phyloP scores from a whole-genome alignment of 2,797 vertebrate species.

The Myotis vivesi region DNA sequence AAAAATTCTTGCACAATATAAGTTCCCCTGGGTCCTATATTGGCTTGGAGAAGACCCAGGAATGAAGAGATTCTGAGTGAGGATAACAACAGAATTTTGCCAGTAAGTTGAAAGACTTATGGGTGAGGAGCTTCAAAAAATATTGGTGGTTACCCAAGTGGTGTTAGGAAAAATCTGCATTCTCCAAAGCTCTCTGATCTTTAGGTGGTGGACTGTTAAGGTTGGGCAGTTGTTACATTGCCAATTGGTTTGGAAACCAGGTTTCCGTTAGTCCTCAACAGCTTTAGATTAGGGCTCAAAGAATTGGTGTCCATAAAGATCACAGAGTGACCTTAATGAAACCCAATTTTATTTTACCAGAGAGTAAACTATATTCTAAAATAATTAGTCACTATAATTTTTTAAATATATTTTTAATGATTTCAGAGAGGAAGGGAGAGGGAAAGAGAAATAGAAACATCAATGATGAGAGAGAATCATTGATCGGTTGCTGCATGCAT shows the following conservation, averaged over 20 bases:
- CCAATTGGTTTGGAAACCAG: not conserved
- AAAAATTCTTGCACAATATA: not conserved
- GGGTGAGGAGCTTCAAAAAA: not conserved
- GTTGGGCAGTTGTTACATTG: not conserved
- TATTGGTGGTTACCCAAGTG: not conserved
- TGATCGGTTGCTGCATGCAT: too few species aligned
- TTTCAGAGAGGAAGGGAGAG: too few species aligned
- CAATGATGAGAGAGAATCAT: too few species aligned
- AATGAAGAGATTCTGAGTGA: not conserved
- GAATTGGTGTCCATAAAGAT: not conserved
- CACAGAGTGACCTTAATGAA: not conserved
- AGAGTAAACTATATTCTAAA: not conserved
- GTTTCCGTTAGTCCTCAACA: not conserved
- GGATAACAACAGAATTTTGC: not conserved
- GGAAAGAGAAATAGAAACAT: too few species aligned
- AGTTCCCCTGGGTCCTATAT: not conserved
- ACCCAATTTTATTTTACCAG: not conserved
- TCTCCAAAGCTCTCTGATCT: not conserved
- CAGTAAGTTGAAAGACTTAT: not conserved
- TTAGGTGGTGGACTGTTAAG: not conserved
- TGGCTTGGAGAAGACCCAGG: not conserved
- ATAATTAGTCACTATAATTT: not conserved
- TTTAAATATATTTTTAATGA: too few species aligned
- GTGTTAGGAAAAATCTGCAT: not conserved
- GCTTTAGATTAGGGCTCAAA: not conserved